These are phyloP conservation scores for Styela clava DNA, from an alignment of 23 tunicate genomes.

Conservation along the genomic window DNA sequence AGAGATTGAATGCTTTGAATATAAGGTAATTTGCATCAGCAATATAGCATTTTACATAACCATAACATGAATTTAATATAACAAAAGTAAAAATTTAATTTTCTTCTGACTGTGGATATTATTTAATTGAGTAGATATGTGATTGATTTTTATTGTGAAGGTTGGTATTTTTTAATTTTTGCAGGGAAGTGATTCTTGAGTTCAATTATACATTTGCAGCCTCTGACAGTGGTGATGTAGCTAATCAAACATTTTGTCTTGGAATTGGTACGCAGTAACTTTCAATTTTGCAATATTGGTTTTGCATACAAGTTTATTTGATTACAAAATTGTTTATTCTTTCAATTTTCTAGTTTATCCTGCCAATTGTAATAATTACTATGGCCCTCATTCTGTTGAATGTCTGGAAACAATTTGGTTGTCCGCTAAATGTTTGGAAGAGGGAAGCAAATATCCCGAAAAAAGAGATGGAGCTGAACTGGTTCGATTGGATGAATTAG, in stretches of 20 bases:
- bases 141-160: too few species aligned
- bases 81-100: too few species aligned
- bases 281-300: too few species aligned
- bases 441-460: slow-evolving; percentile 1
- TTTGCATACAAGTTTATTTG: too few species aligned
- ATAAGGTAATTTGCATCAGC: slow-evolving; percentile 18
- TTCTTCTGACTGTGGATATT: background rate
- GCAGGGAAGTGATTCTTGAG: too few species aligned
- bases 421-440: background rate
- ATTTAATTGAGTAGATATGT: background rate
- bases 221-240: slow-evolving; percentile 5
- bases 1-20: background rate
- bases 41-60: too few species aligned
- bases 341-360: slow-evolving; percentile 7
- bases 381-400: slow-evolving; percentile 18
- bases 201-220: background rate
- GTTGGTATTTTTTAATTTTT: too few species aligned
- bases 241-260: slow-evolving; percentile 19
- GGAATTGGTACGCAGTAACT: slow-evolving; percentile 2
- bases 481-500: background rate
- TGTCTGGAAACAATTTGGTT: slow-evolving; percentile 28
- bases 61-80: too few species aligned
- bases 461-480: background rate
- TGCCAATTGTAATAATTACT: slow-evolving; percentile 6
- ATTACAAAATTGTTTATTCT: too few species aligned